Percentiles rank a stretch among this genome's conserved stretches.
Evolutionary conservation across 2,888 invertebrate genomes (phyloP).

Genomic region (Brachylomia viminalis): DNA sequence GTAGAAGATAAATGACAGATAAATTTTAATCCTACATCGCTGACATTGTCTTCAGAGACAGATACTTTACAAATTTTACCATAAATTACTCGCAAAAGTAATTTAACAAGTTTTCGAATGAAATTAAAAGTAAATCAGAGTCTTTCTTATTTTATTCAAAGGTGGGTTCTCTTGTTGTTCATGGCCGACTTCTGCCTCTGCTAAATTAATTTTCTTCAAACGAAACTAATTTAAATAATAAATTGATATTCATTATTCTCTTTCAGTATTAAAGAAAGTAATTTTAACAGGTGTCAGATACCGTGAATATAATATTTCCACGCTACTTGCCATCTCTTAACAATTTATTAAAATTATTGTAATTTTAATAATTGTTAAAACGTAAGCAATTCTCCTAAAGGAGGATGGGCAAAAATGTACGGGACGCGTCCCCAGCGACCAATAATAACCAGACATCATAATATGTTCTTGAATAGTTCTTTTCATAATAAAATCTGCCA

Average conservation of each 20-base stretch:
- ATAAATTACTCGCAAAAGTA: constrained; percentile 54
- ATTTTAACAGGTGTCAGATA: constrained; percentile 30
- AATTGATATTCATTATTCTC: constrained; percentile 53
- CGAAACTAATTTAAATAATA: constrained; percentile 59
- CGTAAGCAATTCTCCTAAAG: background rate
- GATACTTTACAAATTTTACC: constrained; percentile 49
- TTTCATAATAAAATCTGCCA: too few species aligned
- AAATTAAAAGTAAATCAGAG: constrained; percentile 62
- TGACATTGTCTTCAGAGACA: constrained; percentile 35
- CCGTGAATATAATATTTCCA: constrained; percentile 6
- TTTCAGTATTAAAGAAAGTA: constrained; percentile 33
- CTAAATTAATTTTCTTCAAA: constrained; percentile 55
- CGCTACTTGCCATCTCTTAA: background rate
- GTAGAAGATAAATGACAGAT: constrained; percentile 18
- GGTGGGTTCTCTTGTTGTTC: constrained; percentile 56
- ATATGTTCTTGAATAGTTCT: too few species aligned
- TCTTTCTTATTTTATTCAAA: constrained; percentile 55
- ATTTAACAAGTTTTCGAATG: constrained; percentile 50
- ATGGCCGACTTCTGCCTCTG: constrained; percentile 41
- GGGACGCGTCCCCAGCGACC: too few species aligned
- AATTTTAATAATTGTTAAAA: background rate
- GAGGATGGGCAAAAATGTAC: too few species aligned
- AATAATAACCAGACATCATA: too few species aligned
- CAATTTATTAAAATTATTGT: background rate
- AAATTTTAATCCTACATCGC: constrained; percentile 30